phyloP scores from a whole-genome alignment of 2,113 vertebrate species.

The Rhinichthys klamathensis region DNA sequence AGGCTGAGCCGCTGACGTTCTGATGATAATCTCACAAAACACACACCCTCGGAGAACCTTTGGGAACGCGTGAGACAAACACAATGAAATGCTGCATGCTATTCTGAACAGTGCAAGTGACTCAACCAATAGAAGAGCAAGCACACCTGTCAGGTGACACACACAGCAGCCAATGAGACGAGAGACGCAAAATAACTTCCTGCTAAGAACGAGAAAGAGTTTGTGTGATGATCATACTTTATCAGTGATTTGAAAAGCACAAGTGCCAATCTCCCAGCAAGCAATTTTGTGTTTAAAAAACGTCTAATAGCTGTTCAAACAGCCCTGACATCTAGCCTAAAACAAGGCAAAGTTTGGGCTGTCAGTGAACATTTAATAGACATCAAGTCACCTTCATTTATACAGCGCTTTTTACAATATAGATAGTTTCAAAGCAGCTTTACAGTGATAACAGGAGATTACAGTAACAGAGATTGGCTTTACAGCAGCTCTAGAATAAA shows the following conservation, averaged over 20 bases:
- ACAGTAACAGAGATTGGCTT: accelerated
- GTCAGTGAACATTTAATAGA: too few species aligned
- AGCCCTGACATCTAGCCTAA: too few species aligned
- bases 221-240: background rate
- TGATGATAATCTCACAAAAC: background rate
- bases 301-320: too few species aligned
- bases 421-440: too few species aligned
- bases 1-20: slow-evolving; percentile 19
- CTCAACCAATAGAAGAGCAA: background rate
- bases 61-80: background rate
- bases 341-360: too few species aligned
- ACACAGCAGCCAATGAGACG: background rate
- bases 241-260: too few species aligned
- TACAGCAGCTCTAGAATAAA: too few species aligned
- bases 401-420: too few species aligned
- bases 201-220: background rate
- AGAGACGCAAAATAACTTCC: background rate
- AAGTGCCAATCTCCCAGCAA: too few species aligned
- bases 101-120: background rate
- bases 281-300: too few species aligned
- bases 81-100: background rate
- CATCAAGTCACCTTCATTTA: too few species aligned
- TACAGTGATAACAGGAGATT: too few species aligned
- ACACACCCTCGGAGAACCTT: background rate
- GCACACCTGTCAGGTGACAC: slow-evolving; percentile 22